Conservation (phyloP, 1,140 invertebrate genomes). For the Calliopsis andreniformis region DNA sequence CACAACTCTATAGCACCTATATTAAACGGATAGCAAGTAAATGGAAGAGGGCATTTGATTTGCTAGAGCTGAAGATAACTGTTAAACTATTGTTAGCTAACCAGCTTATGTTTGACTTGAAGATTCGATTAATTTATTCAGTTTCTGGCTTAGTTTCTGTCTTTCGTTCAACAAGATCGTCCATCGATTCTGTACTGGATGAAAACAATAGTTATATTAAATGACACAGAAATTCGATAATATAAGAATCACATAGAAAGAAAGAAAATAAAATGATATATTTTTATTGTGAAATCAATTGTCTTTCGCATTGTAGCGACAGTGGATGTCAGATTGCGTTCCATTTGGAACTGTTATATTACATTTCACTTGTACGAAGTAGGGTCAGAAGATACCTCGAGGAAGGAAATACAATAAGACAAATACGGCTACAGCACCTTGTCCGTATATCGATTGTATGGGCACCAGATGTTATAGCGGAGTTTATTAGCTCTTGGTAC, state of each 20-base stretch:
- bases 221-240: not conserved
- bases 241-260: not conserved
- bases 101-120: not conserved
- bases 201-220: not conserved
- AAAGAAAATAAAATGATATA: not conserved
- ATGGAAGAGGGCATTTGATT: slow-evolving; percentile 35
- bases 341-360: slow-evolving; percentile 1
- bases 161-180: not conserved
- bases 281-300: not conserved
- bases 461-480: not conserved
- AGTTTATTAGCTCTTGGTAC: not conserved
- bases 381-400: not conserved
- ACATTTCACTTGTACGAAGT: not conserved
- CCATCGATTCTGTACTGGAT: too few species aligned
- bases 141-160: not conserved
- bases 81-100: slow-evolving; percentile 7
- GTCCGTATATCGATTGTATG: not conserved
- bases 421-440: not conserved
- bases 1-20: slow-evolving; percentile 39
- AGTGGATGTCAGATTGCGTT: not conserved
- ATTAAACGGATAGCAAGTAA: slow-evolving; percentile 35
- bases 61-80: slow-evolving; percentile 9
- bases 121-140: not conserved
- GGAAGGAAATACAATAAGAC: not conserved
- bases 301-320: not conserved